Conservation (phyloP, 2,888 invertebrate genomes). For the Diploptera punctata region DNA sequence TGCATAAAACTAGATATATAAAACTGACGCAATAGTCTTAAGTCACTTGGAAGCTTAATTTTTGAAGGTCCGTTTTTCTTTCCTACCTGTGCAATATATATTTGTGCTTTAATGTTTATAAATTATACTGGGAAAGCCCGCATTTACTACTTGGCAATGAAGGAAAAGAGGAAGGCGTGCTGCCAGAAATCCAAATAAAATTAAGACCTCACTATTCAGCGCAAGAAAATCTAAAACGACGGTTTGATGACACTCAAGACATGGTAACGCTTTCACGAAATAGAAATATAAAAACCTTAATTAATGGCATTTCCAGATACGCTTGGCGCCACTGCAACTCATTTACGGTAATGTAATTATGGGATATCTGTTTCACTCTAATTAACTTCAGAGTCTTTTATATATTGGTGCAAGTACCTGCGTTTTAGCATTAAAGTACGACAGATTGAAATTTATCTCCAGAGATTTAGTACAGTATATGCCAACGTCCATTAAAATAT, state of each 20-base stretch:
- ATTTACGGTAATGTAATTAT: no score
- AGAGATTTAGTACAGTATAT: no score
- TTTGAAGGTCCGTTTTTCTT: neutral
- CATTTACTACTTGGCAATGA: neutral
- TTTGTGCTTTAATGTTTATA: neutral
- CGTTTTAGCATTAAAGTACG: no score
- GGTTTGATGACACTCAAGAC: neutral
- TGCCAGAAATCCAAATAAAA: conserved; percentile 24
- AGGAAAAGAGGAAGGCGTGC: neutral
- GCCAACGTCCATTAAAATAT: no score
- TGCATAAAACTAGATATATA: no score
- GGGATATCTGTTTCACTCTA: no score
- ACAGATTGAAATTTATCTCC: no score
- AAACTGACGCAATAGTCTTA: no score
- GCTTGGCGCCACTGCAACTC: neutral
- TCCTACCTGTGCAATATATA: conserved; percentile 2
- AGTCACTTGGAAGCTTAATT: no score
- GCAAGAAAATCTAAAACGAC: neutral
- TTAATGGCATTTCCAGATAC: neutral
- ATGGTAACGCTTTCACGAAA: neutral
- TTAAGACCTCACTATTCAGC: neutral
- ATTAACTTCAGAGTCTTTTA: no score
- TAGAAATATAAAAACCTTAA: neutral
- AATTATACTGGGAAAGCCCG: neutral
- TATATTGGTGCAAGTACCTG: no score